These are phyloP conservation scores for Heliocidaris erythrogramma DNA, from an alignment of 35 echinoderm and acorn worm genomes.

Conservation along the genomic window DNA sequence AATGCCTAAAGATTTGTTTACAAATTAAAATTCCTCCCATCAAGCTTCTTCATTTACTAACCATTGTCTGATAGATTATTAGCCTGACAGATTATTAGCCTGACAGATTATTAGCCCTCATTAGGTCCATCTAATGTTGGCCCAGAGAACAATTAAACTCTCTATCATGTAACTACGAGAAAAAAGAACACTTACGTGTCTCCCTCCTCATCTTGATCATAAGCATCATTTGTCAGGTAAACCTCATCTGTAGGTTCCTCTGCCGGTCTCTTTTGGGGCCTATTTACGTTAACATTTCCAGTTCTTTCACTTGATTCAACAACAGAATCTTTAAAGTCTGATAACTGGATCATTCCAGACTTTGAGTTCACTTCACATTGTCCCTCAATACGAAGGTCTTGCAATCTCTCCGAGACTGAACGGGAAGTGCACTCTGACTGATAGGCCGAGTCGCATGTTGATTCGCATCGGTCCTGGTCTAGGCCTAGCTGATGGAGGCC, in stretches of 20 bases:
- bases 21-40: too few relatives aligned
- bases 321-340: background rate
- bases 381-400: background rate
- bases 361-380: background rate
- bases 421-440: background rate
- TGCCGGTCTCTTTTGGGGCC: constrained; percentile 27
- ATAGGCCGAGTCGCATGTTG: background rate
- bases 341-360: background rate
- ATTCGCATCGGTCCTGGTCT: background rate
- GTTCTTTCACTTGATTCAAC: background rate
- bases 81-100: too few relatives aligned
- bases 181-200: constrained; percentile 68
- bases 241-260: constrained; percentile 28
- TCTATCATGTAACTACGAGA: background rate
- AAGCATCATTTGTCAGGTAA: constrained; percentile 61
- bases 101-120: too few relatives aligned
- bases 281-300: background rate
- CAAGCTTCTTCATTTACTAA: too few relatives aligned
- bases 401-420: constrained; percentile 24
- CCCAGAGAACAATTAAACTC: too few relatives aligned
- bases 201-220: constrained; percentile 73
- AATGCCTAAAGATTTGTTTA: too few relatives aligned
- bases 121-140: too few relatives aligned
- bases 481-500: background rate
- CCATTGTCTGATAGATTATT: too few relatives aligned